Percentiles rank a stretch among this genome's conserved stretches.
These are phyloP conservation scores for Ceraclea dissimilis DNA, from an alignment of 2,888 invertebrate species.

Conservation along the genomic window DNA sequence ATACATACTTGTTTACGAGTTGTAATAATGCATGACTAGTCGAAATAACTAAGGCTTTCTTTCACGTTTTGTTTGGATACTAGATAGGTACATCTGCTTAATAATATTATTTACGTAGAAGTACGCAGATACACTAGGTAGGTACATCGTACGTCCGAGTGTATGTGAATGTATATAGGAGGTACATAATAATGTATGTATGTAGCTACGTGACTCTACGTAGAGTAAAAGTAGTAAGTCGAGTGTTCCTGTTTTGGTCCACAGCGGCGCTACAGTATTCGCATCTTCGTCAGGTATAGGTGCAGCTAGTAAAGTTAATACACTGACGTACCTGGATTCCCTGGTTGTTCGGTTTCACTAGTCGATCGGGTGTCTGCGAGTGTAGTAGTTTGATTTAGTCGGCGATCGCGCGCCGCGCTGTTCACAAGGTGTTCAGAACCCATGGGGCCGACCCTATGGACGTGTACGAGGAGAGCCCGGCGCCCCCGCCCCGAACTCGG, in stretches of 20 bases:
- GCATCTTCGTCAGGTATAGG: background rate
- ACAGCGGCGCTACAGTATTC: constrained; percentile 1
- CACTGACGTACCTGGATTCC: background rate
- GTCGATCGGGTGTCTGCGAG: background rate
- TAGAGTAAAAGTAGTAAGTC: background rate
- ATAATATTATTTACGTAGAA: too few species aligned
- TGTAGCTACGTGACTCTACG: background rate
- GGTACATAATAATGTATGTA: too few species aligned
- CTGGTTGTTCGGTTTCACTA: background rate
- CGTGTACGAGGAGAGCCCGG: constrained; percentile 30
- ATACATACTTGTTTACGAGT: too few species aligned
- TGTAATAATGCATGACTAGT: too few species aligned
- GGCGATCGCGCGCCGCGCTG: constrained; percentile 33
- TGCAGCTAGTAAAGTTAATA: background rate
- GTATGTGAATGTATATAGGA: too few species aligned
- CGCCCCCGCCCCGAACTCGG: constrained; percentile 55
- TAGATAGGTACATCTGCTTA: too few species aligned
- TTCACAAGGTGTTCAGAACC: constrained; percentile 28
- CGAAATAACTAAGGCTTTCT: too few species aligned
- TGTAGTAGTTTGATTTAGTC: constrained; percentile 28
- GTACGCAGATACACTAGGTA: too few species aligned
- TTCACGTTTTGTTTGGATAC: too few species aligned
- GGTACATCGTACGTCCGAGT: too few species aligned
- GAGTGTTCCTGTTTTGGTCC: background rate
- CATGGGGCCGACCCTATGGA: constrained; percentile 25